Evolutionary conservation across 2,888 invertebrate species (phyloP).

Genomic region (Caenorhabditis auriculariae): DNA sequence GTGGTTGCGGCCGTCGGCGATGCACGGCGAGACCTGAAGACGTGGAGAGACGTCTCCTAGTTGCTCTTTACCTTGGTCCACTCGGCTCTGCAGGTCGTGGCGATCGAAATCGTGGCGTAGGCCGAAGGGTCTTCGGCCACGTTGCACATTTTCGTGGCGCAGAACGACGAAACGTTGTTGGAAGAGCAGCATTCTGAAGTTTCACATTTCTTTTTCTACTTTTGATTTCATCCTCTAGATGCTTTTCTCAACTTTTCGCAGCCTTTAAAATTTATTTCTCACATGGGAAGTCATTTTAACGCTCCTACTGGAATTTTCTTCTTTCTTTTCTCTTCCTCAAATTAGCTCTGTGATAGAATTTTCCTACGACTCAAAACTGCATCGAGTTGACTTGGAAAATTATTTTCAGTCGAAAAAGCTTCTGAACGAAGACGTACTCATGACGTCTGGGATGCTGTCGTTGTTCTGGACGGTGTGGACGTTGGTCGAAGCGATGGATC

Average conservation of each 20-base stretch:
- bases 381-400: neutral
- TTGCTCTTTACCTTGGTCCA: slow-evolving; percentile 32
- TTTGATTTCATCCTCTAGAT: neutral
- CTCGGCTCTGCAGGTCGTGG: slow-evolving; percentile 46
- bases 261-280: neutral
- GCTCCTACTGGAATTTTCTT: no score
- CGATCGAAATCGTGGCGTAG: slow-evolving; percentile 43
- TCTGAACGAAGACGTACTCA: slow-evolving; percentile 19
- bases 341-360: neutral
- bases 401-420: neutral
- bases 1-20: slow-evolving; percentile 74
- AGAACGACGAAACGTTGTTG: slow-evolving; percentile 34
- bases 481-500: slow-evolving; percentile 46
- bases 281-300: no score
- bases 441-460: slow-evolving; percentile 28
- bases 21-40: slow-evolving; percentile 37
- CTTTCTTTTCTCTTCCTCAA: no score
- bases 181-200: slow-evolving; percentile 42
- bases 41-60: neutral
- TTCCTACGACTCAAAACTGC: neutral
- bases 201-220: no score
- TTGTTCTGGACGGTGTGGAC: slow-evolving; percentile 34
- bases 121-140: slow-evolving; percentile 31
- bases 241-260: neutral
- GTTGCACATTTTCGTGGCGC: slow-evolving; percentile 46